Conservation (phyloP, 2,888 invertebrate genomes). For the Imbricaverruca yamaguchii region DNA sequence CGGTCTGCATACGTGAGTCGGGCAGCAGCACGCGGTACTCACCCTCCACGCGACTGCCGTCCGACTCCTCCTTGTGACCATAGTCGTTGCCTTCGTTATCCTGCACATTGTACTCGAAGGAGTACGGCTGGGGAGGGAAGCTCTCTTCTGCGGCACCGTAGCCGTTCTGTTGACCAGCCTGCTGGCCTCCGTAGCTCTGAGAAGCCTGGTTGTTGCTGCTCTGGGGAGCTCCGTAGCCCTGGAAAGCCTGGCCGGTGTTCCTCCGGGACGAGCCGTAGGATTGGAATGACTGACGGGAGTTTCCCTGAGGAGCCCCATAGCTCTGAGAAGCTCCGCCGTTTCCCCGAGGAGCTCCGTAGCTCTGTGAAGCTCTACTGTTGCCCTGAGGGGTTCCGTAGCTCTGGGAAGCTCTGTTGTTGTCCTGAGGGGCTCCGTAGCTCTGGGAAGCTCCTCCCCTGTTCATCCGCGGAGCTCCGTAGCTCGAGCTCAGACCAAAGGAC, state of each 20-base stretch:
- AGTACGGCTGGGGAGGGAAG: neutral
- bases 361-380: neutral
- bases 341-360: neutral
- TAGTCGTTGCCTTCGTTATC: neutral
- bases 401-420: neutral
- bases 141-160: neutral
- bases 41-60: neutral
- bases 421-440: neutral
- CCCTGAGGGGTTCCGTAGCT: neutral
- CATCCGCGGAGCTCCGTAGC: neutral
- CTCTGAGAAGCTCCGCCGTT: neutral
- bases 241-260: neutral
- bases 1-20: conserved; percentile 1
- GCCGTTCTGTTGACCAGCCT: neutral
- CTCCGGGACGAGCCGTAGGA: neutral
- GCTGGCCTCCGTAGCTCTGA: neutral
- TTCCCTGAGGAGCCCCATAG: neutral
- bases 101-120: neutral
- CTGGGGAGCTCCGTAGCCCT: conserved; percentile 6
- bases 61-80: neutral
- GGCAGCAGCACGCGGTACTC: conserved; percentile 19
- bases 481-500: neutral
- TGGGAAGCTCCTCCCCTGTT: neutral
- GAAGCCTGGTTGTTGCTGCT: neutral
- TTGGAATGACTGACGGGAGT: neutral